These are phyloP conservation scores for Pionites leucogaster DNA, from an alignment of 2,113 vertebrate genomes.

Conservation along the genomic window DNA sequence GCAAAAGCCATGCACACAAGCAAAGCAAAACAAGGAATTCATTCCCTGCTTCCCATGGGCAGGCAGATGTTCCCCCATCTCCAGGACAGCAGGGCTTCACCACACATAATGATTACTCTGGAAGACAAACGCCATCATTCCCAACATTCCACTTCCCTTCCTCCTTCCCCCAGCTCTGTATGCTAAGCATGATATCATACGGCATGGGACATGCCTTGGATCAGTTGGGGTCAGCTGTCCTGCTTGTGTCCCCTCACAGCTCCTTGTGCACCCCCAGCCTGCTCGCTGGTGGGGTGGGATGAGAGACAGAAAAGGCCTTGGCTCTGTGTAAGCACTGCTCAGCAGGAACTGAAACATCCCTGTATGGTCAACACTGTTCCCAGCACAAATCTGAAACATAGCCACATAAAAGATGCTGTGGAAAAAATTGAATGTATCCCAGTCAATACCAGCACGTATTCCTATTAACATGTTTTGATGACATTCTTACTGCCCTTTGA, in stretches of 20 bases:
- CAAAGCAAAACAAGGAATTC: neutral
- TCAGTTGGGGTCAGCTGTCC: neutral
- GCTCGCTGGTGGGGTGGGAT: rapidly evolving
- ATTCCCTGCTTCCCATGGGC: neutral
- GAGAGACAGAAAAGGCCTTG: neutral
- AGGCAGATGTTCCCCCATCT: neutral
- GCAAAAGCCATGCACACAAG: neutral
- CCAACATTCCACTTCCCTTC: neutral
- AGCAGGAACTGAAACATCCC: neutral
- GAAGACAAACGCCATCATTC: rapidly evolving
- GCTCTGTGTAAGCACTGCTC: neutral
- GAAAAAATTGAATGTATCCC: neutral
- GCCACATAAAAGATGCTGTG: neutral
- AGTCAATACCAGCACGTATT: neutral
- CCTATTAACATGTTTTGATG: neutral
- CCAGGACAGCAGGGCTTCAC: neutral
- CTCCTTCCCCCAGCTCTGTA: neutral
- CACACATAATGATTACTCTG: rapidly evolving
- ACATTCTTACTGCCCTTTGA: neutral
- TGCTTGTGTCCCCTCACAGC: neutral
- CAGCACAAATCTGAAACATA: neutral
- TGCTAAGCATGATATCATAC: neutral
- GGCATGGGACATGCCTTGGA: neutral
- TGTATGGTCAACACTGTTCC: neutral
- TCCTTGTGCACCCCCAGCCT: neutral